Evolutionary conservation across 2,888 invertebrate species (phyloP).

Genomic region (Drosophila parthenogenetica): DNA sequence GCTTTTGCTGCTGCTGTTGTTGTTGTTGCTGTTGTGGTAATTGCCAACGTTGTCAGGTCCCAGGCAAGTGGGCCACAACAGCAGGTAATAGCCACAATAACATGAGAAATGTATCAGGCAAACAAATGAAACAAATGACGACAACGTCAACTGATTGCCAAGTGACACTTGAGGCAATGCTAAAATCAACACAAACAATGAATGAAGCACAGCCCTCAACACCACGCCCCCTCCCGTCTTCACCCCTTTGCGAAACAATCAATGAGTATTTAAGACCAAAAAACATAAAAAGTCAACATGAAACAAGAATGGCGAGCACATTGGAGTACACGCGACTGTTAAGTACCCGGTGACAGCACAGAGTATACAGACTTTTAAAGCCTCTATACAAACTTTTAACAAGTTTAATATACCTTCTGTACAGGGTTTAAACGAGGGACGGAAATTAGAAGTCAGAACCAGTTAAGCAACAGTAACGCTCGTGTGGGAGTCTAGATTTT

Average conservation of each 20-base stretch:
- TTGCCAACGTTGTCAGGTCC: slow-evolving; percentile 56
- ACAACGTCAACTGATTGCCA: slow-evolving; percentile 52
- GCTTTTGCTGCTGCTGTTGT: slow-evolving; percentile 9
- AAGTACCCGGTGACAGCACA: background rate
- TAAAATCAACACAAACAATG: slow-evolving; percentile 56
- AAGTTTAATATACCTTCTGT: background rate
- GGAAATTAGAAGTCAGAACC: slow-evolving; percentile 35
- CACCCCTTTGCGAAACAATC: slow-evolving; percentile 25
- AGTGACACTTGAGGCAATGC: slow-evolving; percentile 57
- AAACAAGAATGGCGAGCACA: slow-evolving; percentile 1
- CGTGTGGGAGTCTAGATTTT: slow-evolving; percentile 18
- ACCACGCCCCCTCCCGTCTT: background rate
- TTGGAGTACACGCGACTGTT: background rate
- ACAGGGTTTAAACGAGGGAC: slow-evolving; percentile 2
- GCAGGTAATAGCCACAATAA: slow-evolving; percentile 60
- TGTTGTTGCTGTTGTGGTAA: slow-evolving; percentile 35
- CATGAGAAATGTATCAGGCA: slow-evolving; percentile 68
- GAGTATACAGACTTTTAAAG: background rate
- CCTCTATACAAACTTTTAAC: background rate
- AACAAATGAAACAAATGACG: slow-evolving; percentile 53
- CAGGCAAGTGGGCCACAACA: slow-evolving; percentile 36
- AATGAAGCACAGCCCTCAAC: slow-evolving; percentile 37
- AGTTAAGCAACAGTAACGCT: slow-evolving; percentile 13
- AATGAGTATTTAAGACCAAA: slow-evolving; percentile 43
- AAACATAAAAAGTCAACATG: background rate